Conservation (phyloP, 2,113 vertebrate species). For the Bostrychus sinensis region DNA sequence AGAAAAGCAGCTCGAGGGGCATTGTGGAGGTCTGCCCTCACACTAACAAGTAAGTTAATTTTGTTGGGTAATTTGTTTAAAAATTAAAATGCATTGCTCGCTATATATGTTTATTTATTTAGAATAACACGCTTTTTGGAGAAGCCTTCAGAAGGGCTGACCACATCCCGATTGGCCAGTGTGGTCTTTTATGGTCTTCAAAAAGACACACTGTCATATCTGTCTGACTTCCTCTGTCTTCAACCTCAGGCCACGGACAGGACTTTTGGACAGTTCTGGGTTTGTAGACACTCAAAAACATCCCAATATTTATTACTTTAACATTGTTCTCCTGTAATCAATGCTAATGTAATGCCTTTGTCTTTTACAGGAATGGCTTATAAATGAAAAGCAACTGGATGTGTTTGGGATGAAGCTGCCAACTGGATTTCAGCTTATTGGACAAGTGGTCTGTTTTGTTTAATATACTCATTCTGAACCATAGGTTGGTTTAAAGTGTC, state of each 20-base stretch:
- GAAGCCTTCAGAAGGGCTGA: slow-evolving; percentile 76
- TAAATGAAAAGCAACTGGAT: slow-evolving; percentile 75
- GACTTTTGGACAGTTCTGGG: slow-evolving; percentile 81
- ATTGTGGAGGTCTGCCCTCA: slow-evolving; percentile 84
- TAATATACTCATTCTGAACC: neutral
- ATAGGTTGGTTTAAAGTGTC: too few relatives aligned
- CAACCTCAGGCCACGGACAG: slow-evolving; percentile 60
- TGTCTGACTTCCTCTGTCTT: slow-evolving; percentile 73
- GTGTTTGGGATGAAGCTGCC: slow-evolving; percentile 87
- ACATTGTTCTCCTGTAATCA: neutral
- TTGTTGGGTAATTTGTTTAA: neutral
- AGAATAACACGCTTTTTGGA: slow-evolving; percentile 81
- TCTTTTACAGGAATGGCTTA: slow-evolving; percentile 78
- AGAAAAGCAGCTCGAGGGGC: slow-evolving; percentile 78
- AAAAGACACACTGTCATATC: slow-evolving; percentile 64
- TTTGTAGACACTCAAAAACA: slow-evolving; percentile 48
- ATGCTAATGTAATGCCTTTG: neutral
- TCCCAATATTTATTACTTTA: too few relatives aligned
- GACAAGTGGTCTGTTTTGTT: slow-evolving; percentile 82
- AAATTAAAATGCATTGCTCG: neutral
- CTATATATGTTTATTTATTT: neutral
- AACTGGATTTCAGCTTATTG: slow-evolving; percentile 85
- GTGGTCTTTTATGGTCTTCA: slow-evolving; percentile 85
- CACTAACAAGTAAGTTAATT: slow-evolving; percentile 74
- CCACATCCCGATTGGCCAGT: slow-evolving; percentile 79